Conservation (phyloP, 2,888 invertebrate species). For the Pterostichus madidus region DNA sequence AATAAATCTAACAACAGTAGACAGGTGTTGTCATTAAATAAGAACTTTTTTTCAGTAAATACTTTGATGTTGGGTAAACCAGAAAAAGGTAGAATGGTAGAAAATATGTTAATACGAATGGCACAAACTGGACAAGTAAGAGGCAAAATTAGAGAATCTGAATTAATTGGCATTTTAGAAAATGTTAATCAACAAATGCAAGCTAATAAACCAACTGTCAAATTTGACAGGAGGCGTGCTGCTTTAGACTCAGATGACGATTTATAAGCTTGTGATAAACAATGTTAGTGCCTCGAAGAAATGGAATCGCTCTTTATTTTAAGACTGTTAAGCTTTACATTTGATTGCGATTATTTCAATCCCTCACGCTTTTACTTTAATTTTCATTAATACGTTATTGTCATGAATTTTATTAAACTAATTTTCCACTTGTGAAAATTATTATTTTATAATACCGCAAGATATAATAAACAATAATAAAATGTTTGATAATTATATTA, state of each 20-base stretch:
- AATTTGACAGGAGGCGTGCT: constrained; percentile 94
- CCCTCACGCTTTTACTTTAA: constrained; percentile 5
- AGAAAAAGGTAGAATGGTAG: constrained; percentile 96
- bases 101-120: constrained; percentile 96
- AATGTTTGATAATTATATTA: constrained; percentile 34
- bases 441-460: constrained; percentile 36
- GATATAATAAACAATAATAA: constrained; percentile 10
- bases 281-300: constrained; percentile 58
- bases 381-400: not conserved
- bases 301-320: constrained; percentile 36
- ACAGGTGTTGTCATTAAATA: constrained; percentile 3
- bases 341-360: not conserved
- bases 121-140: constrained; percentile 93
- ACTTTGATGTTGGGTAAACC: constrained; percentile 96
- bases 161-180: constrained; percentile 91
- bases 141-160: constrained; percentile 90
- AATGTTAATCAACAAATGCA: constrained; percentile 90
- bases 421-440: not conserved
- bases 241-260: constrained; percentile 93
- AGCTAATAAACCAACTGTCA: constrained; percentile 87
- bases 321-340: constrained; percentile 45
- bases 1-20: not conserved
- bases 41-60: constrained; percentile 85
- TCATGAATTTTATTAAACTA: constrained; percentile 7
- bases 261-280: constrained; percentile 69